A percentile compares a stretch with the other conserved stretches of the same genome.
phyloP scores from a whole-genome alignment of 1,140 invertebrate species.

The Tyrophagus putrescentiae region DNA sequence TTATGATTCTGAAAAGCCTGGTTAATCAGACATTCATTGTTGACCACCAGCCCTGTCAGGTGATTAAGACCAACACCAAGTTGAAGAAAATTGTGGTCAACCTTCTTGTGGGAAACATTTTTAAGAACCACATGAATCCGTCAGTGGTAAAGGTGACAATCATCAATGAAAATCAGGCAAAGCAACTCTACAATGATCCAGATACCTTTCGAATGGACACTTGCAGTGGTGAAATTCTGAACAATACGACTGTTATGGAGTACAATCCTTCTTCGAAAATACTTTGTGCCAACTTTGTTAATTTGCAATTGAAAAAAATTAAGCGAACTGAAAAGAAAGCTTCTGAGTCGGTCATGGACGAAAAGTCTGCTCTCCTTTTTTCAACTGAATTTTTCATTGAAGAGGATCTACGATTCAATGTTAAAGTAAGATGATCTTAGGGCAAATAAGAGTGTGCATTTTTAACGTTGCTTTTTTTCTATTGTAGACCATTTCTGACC shows the following conservation, averaged over 20 bases:
- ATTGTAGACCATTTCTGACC: constrained; percentile 74
- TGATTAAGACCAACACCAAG: constrained; percentile 92
- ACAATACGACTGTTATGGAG: constrained; percentile 86
- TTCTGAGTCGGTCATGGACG: constrained; percentile 76
- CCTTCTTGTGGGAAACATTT: constrained; percentile 70
- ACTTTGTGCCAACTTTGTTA: constrained; percentile 59
- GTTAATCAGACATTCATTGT: constrained; percentile 74
- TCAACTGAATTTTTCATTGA: constrained; percentile 83
- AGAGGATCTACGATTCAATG: constrained; percentile 66
- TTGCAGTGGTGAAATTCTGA: constrained; percentile 80
- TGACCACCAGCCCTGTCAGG: constrained; percentile 91
- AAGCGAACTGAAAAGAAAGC: constrained; percentile 60
- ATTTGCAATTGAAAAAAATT: constrained; percentile 75
- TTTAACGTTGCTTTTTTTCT: not conserved
- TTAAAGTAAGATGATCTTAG: constrained; percentile 35
- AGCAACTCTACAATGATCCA: constrained; percentile 49
- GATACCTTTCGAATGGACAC: constrained; percentile 40
- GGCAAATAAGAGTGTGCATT: not conserved
- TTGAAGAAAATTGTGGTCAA: constrained; percentile 74
- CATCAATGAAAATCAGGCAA: constrained; percentile 65
- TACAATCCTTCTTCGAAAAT: constrained; percentile 57
- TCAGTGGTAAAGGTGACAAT: constrained; percentile 52
- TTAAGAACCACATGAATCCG: constrained; percentile 87
- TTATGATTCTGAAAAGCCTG: constrained; percentile 22
- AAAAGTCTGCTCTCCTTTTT: constrained; percentile 86